Percentiles rank a stretch among this genome's conserved stretches.
These are phyloP conservation scores for Pristionchus fissidentatus DNA, from an alignment of 2,888 invertebrate genomes.

Conservation along the genomic window DNA sequence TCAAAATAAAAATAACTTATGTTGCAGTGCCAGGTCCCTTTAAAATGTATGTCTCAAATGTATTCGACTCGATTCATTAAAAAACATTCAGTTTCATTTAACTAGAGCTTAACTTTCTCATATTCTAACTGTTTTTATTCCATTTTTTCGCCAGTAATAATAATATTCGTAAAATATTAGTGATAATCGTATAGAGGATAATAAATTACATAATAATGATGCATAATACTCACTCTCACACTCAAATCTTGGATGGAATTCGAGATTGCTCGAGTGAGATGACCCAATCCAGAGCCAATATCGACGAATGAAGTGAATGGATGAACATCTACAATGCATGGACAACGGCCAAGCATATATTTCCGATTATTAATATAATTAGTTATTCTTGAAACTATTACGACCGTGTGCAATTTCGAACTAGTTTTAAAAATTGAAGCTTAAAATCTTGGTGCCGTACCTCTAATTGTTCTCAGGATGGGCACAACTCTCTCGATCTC, in stretches of 20 bases:
- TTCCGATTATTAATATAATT: background rate
- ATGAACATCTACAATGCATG: background rate
- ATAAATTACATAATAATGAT: no score
- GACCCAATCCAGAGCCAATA: constrained; percentile 49
- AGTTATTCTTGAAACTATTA: background rate
- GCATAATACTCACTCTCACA: background rate
- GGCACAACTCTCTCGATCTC: constrained; percentile 41
- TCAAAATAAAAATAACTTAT: no score
- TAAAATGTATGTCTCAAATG: no score
- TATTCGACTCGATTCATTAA: no score
- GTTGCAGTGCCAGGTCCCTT: no score
- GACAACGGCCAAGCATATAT: background rate
- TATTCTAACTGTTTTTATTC: no score
- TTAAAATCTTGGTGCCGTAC: background rate
- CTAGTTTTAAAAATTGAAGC: background rate
- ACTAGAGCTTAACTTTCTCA: no score
- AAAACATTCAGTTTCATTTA: no score
- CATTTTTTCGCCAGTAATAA: no score
- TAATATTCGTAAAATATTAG: no score
- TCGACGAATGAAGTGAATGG: constrained; percentile 38
- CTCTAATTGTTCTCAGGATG: constrained; percentile 29
- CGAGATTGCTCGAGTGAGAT: constrained; percentile 42
- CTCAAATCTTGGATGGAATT: constrained; percentile 14
- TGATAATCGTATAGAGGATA: no score
- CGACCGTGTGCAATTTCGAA: background rate